phyloP scores from a whole-genome alignment of 1,140 invertebrate genomes.

The Halyomorpha halys region DNA sequence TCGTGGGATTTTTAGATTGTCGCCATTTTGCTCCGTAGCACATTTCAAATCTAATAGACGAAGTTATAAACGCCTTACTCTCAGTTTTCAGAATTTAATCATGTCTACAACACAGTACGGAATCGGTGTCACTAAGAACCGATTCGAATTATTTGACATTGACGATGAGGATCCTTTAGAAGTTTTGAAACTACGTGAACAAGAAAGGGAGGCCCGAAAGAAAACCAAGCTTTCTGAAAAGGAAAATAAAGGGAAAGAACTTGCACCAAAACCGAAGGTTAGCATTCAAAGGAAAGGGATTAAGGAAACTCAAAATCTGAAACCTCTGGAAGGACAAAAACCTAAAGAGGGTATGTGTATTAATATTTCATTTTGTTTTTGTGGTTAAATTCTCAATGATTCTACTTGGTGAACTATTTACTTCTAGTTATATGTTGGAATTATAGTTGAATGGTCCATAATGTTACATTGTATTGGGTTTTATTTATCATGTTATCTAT shows the following conservation, averaged over 20 bases:
- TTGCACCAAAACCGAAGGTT: slow-evolving; percentile 40
- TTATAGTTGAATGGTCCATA: no score
- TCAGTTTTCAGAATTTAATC: neutral
- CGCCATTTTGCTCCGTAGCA: slow-evolving; percentile 2
- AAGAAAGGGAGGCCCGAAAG: slow-evolving; percentile 69
- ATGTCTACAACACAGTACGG: slow-evolving; percentile 55
- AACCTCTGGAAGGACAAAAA: slow-evolving; percentile 37
- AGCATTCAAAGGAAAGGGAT: slow-evolving; percentile 46
- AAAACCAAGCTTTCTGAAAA: slow-evolving; percentile 74
- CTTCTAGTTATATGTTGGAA: no score
- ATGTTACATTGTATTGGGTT: no score
- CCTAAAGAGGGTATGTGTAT: slow-evolving; percentile 41
- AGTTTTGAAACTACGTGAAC: slow-evolving; percentile 66
- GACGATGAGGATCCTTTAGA: slow-evolving; percentile 79
- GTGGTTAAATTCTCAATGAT: no score
- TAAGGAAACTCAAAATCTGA: slow-evolving; percentile 57
- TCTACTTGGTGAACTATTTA: no score
- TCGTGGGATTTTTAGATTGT: slow-evolving; percentile 1
- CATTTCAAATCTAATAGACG: neutral
- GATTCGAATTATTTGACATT: slow-evolving; percentile 80
- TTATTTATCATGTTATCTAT: no score
- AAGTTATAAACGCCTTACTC: neutral
- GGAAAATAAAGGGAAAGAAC: slow-evolving; percentile 58
- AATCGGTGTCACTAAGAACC: slow-evolving; percentile 73
- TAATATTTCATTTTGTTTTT: no score